Evolutionary conservation across 2,888 invertebrate genomes (phyloP), one percentile per base, ranked within the genome.

Genomic region (Spatulosminthurus flaviceps): DNA sequence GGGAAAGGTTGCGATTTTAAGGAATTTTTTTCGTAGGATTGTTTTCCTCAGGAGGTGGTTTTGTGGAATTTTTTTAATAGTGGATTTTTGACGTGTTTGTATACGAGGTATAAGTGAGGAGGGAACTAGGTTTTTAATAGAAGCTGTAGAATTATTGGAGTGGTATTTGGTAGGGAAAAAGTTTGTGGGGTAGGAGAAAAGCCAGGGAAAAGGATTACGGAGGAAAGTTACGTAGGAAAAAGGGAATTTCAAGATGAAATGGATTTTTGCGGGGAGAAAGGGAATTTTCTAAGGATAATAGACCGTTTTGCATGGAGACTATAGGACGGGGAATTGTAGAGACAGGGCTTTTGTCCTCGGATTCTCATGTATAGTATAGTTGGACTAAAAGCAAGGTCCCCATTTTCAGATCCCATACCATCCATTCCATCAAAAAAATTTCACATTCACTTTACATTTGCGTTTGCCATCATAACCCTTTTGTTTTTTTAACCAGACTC

Each of bases 351-450:
- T n/a, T n/a, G n/a, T n/a, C n/a, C n/a, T n/a, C n/a, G 16, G 51
- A 51, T 19, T 11, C n/a, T n/a, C 51, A 51, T 2, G 5, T 51
- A 19, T 51, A 19, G 51, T 51, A 19, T 74, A 64, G 34, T 74
- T 28, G 28, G 61, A 61, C 61, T 74, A 74, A 61, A 61, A 64
- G 42, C 34, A 70, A 22, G 70, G n/a, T 4, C 41, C n/a, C 24
- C 70, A 41, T 70, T 70, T 41, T 22, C 21, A 28, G 1, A 4
- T 41, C 70, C 34, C 73, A 73, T 24, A 51, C 60, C 61, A 61
- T 74, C 61, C 74, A 67, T 76, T 67, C 75, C 75, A 75, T 75
- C 75, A 69, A 76, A 76, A 70, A 70, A 73, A 76, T 67, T 69
- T 26, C 67, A 67, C 76, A 76, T 76, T 76, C 66, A 74, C 74